A percentile compares a stretch with the other conserved stretches of the same genome.
phyloP scores from a whole-genome alignment of 2,797 vertebrate genomes.

The Propithecus perrieri region DNA sequence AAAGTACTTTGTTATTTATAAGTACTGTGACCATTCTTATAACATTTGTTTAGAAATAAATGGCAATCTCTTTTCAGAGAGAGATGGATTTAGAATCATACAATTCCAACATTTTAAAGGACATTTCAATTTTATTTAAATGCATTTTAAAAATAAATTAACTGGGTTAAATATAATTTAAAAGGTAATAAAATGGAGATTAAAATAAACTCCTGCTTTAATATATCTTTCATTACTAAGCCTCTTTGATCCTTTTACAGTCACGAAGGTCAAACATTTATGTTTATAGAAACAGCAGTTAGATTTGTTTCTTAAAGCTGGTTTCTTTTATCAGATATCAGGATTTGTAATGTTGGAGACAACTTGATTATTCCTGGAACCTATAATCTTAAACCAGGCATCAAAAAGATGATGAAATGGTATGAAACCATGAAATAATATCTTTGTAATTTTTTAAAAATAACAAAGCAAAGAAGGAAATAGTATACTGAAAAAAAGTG shows the following conservation, averaged over 20 bases:
- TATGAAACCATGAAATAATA: conserved; percentile 45
- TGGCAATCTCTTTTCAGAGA: not conserved
- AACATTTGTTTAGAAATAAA: not conserved
- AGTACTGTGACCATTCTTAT: not conserved
- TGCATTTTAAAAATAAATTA: conserved; percentile 29
- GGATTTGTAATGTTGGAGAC: conserved; percentile 27
- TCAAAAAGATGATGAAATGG: conserved; percentile 56
- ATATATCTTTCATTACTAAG: conserved; percentile 15
- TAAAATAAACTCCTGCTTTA: not conserved
- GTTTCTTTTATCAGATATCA: conserved; percentile 14
- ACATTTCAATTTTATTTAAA: not conserved
- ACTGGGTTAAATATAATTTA: conserved; percentile 7
- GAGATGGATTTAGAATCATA: not conserved
- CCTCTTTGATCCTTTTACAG: not conserved
- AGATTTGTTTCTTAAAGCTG: conserved; percentile 46
- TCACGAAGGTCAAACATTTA: conserved; percentile 18
- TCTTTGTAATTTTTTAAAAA: not conserved
- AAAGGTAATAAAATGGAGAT: not conserved
- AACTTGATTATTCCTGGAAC: conserved; percentile 13
- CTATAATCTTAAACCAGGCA: not conserved
- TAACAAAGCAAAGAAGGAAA: not conserved
- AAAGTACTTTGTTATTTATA: not conserved
- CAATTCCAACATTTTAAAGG: not conserved
- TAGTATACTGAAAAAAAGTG: not conserved
- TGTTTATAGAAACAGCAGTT: conserved; percentile 17